Percentiles rank a stretch among this genome's conserved stretches.
These are phyloP conservation scores for Albula goreensis DNA, from an alignment of 2,113 vertebrate genomes.

Conservation along the genomic window DNA sequence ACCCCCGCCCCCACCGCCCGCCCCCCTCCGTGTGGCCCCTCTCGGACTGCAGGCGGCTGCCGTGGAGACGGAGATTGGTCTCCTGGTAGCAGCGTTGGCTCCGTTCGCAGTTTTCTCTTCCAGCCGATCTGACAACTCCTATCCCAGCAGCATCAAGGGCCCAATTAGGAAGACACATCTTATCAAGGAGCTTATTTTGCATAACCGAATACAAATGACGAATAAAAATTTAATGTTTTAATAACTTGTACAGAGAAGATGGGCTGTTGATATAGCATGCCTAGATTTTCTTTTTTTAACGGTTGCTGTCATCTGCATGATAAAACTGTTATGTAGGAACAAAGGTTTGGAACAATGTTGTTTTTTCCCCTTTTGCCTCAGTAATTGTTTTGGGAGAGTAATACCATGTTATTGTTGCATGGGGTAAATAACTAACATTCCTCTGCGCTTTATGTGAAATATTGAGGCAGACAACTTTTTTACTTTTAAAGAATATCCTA, in stretches of 20 bases:
- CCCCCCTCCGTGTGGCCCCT: conserved; percentile 79
- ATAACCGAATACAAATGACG: conserved; percentile 92
- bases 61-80: conserved; percentile 80
- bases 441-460: conserved; percentile 37
- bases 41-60: conserved; percentile 78
- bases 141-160: conserved; percentile 90
- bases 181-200: conserved; percentile 94
- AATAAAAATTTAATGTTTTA: conserved; percentile 91
- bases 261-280: conserved; percentile 84
- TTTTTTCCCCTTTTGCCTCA: background rate
- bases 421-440: conserved; percentile 77
- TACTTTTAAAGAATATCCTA: background rate
- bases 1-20: conserved; percentile 66
- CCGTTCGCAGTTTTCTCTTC: conserved; percentile 76
- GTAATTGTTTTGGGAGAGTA: conserved; percentile 55
- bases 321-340: conserved; percentile 90
- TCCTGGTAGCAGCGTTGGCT: conserved; percentile 78
- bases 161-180: conserved; percentile 93
- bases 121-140: conserved; percentile 84
- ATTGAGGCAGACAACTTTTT: conserved; percentile 1
- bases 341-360: conserved; percentile 33
- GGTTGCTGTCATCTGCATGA: conserved; percentile 84
- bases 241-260: conserved; percentile 90
- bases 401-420: conserved; percentile 84
- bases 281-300: conserved; percentile 85